Conservation (phyloP, 2,113 vertebrate genomes). For the Tichodroma muraria region DNA sequence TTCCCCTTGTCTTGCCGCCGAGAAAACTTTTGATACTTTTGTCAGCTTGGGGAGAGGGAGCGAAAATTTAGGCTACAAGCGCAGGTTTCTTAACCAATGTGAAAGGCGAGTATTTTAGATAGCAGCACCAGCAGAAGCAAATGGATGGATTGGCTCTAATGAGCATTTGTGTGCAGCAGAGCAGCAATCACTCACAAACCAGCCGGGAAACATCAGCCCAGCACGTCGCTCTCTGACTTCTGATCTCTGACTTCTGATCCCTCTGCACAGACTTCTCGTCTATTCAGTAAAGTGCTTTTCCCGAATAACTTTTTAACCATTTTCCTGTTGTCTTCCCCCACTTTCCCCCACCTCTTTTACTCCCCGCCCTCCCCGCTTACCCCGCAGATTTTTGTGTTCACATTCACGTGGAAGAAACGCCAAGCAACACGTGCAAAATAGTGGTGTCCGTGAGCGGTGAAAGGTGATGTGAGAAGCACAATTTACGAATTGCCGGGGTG, state of each 20-base stretch:
- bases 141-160: slow-evolving; percentile 58
- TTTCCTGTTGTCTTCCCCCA: background rate
- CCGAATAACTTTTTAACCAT: background rate
- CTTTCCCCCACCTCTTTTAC: background rate
- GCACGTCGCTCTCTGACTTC: background rate
- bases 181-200: slow-evolving; percentile 26
- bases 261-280: background rate
- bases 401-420: background rate
- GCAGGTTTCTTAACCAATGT: background rate
- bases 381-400: background rate
- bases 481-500: background rate
- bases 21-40: background rate
- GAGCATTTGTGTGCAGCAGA: slow-evolving; percentile 21
- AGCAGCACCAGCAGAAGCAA: background rate
- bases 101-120: background rate
- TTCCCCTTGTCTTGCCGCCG: background rate
- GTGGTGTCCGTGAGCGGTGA: background rate
- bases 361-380: accelerated
- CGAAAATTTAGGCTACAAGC: background rate
- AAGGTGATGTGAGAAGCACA: background rate
- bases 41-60: background rate
- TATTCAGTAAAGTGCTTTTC: slow-evolving; percentile 53
- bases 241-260: background rate
- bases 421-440: background rate
- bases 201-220: background rate